Base-by-base conservation (phyloP, 2,888 invertebrate genomes). In the Eupithecia exiguata region DNA sequence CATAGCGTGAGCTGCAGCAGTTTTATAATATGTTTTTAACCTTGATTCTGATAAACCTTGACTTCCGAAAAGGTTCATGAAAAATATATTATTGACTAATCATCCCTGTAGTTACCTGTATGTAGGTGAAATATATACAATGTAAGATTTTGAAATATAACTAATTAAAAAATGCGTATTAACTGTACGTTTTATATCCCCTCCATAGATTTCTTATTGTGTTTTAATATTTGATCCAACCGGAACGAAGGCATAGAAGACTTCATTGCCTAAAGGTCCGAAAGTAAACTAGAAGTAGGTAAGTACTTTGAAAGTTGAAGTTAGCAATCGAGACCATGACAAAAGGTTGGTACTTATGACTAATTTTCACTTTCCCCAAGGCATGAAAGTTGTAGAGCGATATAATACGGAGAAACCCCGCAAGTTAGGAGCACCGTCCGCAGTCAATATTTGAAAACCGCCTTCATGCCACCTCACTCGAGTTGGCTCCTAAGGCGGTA, bases 361-460 rank as follows among this genome's bases (percentile, higher is more conserved):
- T 74, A 77, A 75, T 77, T 74, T 75, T 77, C 68, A 77, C 75
- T 76, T 71, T 76, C 70, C 74, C 69, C 67, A 12, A 66, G 71
- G 74, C 71, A 76, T 73, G 68, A 69, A 70, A 79, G 78, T 77
- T 74, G 53, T 67, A 53, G 70, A 14, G 46, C 49, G 68, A 61
- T 70, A 68, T 72, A 53, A 21, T 66, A 66, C 66, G 30, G 21
- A 65, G 63, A 46, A 69, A 76, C 65, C 70, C 69, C 65, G 71
- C 30, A 71, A 75, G 75, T 70, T 75, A 62, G 30, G 49, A 70
- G 72, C 66, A 65, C 61, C 43, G 68, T 68, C 75, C 75, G 62
- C 61, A 73, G 75, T 76, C 70, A 76, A 73, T 76, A 76, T 76
- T 76, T 76, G 73, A 76, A 63, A 75, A 76, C 43, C 73, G 69